Evolutionary conservation across 2,888 invertebrate species (phyloP).

Genomic region (Hipparchia sbordonii): DNA sequence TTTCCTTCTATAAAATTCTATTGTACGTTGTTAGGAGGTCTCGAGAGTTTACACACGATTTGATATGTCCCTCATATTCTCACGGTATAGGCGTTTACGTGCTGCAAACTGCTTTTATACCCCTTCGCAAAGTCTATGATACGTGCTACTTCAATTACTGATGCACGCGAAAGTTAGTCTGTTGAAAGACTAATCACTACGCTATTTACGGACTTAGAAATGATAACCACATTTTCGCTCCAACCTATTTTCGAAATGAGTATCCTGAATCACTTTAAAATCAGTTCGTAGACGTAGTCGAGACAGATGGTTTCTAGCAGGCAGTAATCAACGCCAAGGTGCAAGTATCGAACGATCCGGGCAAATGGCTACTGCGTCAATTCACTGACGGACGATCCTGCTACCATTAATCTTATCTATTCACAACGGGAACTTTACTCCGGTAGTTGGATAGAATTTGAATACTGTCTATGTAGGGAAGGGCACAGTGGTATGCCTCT

Average conservation of each 20-base stretch:
- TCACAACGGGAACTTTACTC: constrained; percentile 59
- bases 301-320: constrained; percentile 14
- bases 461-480: constrained; percentile 57
- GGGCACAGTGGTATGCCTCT: constrained; percentile 43
- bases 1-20: constrained; percentile 43
- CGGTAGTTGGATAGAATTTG: constrained; percentile 63
- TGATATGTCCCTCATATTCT: constrained; percentile 40
- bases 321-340: constrained; percentile 53
- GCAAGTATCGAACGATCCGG: constrained; percentile 48
- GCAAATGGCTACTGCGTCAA: constrained; percentile 48
- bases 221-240: constrained; percentile 45
- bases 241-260: constrained; percentile 40
- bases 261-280: constrained; percentile 29
- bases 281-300: constrained; percentile 22
- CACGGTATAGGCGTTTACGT: constrained; percentile 41
- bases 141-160: constrained; percentile 49
- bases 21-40: constrained; percentile 40
- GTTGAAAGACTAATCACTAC: constrained; percentile 49
- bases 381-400: constrained; percentile 53
- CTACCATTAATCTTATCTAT: constrained; percentile 72
- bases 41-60: constrained; percentile 40
- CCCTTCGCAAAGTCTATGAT: constrained; percentile 36
- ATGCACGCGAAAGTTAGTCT: constrained; percentile 47
- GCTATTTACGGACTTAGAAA: constrained; percentile 49
- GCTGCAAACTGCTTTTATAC: constrained; percentile 42